phyloP scores from a whole-genome alignment of 2,113 vertebrate species.

The Epinephelus cyanopodus region DNA sequence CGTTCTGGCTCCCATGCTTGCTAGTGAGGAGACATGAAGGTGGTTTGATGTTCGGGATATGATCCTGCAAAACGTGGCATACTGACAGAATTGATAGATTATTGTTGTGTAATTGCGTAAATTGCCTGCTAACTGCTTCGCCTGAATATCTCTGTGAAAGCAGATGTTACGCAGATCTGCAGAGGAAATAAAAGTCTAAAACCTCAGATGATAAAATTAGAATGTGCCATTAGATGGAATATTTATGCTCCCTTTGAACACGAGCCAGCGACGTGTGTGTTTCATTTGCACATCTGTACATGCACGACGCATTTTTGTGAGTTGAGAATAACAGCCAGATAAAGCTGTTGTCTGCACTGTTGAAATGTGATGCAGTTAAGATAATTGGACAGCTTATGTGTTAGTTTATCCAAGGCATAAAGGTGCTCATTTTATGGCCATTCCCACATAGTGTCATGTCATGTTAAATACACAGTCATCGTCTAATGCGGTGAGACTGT shows the following conservation, averaged over 20 bases:
- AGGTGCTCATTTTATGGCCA: conserved; percentile 12
- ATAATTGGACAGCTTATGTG: conserved; percentile 26
- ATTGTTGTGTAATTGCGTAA: conserved; percentile 57
- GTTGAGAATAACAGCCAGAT: conserved; percentile 22
- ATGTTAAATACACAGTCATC: conserved; percentile 26
- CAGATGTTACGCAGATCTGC: conserved; percentile 55
- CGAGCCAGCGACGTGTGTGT: conserved; percentile 42
- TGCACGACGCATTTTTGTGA: conserved; percentile 9
- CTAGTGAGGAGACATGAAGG: conserved; percentile 37
- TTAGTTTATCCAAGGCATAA: conserved; percentile 43
- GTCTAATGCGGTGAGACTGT: conserved; percentile 21
- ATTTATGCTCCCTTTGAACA: conserved; percentile 54
- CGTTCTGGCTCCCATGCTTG: conserved; percentile 36
- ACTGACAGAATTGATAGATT: conserved; percentile 48
- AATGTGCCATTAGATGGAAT: conserved; percentile 46
- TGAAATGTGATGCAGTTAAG: conserved; percentile 32
- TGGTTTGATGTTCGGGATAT: conserved; percentile 57
- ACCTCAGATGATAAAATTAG: conserved; percentile 53
- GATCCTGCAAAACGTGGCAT: conserved; percentile 40
- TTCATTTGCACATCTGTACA: conserved; percentile 47
- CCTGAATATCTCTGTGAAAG: conserved; percentile 28
- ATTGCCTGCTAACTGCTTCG: conserved; percentile 46
- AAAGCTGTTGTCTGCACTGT: conserved; percentile 11
- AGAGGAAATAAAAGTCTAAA: conserved; percentile 27
- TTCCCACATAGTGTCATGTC: conserved; percentile 7